These are phyloP conservation scores for Operophtera brumata DNA, from an alignment of 2,888 invertebrate species.

Conservation along the genomic window DNA sequence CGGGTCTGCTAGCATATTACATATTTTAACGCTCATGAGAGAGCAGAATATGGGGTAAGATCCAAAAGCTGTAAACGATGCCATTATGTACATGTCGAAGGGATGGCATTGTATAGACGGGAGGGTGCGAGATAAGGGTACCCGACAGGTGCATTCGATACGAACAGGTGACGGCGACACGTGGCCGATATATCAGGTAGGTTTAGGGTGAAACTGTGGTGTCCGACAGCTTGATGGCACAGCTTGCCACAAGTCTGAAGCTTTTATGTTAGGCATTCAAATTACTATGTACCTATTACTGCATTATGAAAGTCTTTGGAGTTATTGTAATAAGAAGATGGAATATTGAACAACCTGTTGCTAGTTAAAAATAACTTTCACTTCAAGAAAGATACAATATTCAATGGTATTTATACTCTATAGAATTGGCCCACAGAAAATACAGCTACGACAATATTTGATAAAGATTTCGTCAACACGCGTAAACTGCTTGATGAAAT, in stretches of 20 bases:
- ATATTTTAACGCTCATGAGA: too few species aligned
- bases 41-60: conserved; percentile 1
- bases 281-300: too few species aligned
- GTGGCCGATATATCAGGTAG: conserved; percentile 32
- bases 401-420: background rate
- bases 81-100: background rate
- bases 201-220: conserved; percentile 1
- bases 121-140: conserved; percentile 32
- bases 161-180: conserved; percentile 51
- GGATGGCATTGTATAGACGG: conserved; percentile 10
- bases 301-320: background rate
- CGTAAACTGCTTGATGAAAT: conserved; percentile 3
- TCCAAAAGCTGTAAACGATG: background rate
- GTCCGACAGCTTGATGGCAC: background rate
- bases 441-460: background rate
- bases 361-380: background rate
- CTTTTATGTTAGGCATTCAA: background rate
- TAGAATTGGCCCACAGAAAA: background rate
- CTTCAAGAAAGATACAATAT: background rate
- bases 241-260: background rate
- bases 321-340: background rate
- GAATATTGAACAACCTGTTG: background rate
- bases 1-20: too few species aligned
- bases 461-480: background rate
- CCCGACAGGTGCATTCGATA: conserved; percentile 33